Evolutionary conservation across 2,113 vertebrate genomes (phyloP).

Genomic region (Mesoclemmys tuberculata): DNA sequence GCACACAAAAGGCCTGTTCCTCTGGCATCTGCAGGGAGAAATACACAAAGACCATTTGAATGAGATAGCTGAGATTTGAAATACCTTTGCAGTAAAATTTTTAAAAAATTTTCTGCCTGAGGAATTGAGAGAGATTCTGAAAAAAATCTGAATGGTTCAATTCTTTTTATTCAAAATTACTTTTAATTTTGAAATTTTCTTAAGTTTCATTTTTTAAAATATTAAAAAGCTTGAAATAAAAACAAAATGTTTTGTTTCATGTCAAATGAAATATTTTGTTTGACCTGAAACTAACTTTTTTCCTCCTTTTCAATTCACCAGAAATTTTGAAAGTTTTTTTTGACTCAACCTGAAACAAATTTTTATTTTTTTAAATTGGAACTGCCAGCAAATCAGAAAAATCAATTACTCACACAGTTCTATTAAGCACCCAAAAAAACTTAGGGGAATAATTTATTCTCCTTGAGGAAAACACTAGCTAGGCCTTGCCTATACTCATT

Average conservation of each 20-base stretch:
- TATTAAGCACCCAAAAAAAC: background rate
- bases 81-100: background rate
- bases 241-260: background rate
- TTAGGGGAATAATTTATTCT: background rate
- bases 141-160: background rate
- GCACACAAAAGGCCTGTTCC: constrained; percentile 96
- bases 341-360: background rate
- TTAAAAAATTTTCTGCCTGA: background rate
- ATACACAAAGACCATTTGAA: constrained; percentile 1
- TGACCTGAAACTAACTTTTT: background rate
- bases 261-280: background rate
- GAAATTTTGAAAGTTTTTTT: background rate
- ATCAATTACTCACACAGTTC: background rate
- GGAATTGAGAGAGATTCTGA: background rate
- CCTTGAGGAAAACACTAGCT: background rate
- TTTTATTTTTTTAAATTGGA: background rate
- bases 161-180: background rate
- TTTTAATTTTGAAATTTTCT: background rate
- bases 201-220: background rate
- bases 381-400: background rate
- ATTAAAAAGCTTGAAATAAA: background rate
- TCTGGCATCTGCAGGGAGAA: constrained; percentile 92
- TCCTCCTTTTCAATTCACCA: background rate
- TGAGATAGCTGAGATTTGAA: background rate
- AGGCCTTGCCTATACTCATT: background rate